Conservation (phyloP, 2,888 invertebrate species). For the Drosophila paramelanica region DNA sequence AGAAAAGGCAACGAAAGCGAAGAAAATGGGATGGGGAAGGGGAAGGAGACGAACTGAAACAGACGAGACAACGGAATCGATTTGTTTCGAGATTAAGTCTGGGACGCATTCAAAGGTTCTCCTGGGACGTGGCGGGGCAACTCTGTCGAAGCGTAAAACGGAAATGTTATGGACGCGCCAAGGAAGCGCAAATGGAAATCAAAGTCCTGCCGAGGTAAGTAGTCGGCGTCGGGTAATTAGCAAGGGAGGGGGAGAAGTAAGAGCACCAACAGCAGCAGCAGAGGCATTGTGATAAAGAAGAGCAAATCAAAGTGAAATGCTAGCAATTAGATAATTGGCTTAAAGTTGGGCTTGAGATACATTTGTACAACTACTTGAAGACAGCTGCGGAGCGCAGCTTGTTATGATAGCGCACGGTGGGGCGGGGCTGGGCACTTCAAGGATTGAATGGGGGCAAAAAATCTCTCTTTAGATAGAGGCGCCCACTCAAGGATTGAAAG, state of each 20-base stretch:
- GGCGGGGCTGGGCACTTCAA: conserved; percentile 23
- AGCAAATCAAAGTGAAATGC: conserved; percentile 72
- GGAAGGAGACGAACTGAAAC: conserved; percentile 1
- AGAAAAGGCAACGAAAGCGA: conserved; percentile 10
- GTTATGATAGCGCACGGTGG: conserved; percentile 21
- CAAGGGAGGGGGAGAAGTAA: background rate
- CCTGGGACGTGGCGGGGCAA: conserved; percentile 46
- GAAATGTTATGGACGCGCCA: conserved; percentile 72
- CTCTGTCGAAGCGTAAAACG: conserved; percentile 67
- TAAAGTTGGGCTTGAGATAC: conserved; percentile 44
- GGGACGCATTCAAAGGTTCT: conserved; percentile 47
- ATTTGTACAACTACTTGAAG: conserved; percentile 6
- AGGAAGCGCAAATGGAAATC: conserved; percentile 73
- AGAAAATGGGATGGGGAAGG: conserved; percentile 7
- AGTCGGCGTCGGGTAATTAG: conserved; percentile 48
- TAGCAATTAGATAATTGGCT: conserved; percentile 83
- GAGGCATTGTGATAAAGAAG: conserved; percentile 48
- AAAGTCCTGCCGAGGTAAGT: conserved; percentile 42
- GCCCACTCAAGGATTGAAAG: too few species aligned
- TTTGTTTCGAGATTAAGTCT: conserved; percentile 83
- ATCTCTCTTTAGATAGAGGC: background rate
- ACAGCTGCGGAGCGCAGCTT: conserved; percentile 37
- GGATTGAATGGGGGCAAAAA: conserved; percentile 1
- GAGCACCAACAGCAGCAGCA: background rate
- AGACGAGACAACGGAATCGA: conserved; percentile 75